Percentiles rank a stretch among this genome's conserved stretches.
Conservation (phyloP, 2,888 invertebrate species). For the Cyclophora punctaria region DNA sequence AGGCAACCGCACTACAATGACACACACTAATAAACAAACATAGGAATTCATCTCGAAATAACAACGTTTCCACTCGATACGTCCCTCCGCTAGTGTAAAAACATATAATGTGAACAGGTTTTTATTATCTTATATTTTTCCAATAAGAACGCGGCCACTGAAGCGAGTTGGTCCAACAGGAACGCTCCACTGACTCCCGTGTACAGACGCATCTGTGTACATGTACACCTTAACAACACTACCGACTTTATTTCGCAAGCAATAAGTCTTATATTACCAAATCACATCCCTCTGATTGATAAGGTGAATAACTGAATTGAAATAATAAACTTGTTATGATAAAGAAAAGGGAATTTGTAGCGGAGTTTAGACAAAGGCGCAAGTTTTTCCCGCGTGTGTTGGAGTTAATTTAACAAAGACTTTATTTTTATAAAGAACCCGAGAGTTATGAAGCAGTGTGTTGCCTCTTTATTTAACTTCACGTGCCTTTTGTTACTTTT, state of each 20-base stretch:
- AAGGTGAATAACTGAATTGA: background rate
- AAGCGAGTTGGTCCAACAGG: slow-evolving; percentile 11
- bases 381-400: too few species aligned
- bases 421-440: too few species aligned
- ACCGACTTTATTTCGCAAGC: background rate
- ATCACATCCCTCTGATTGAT: background rate
- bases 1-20: too few species aligned
- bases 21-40: too few species aligned
- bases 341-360: background rate
- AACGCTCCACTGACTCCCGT: slow-evolving; percentile 11
- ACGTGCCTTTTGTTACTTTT: too few species aligned
- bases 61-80: too few species aligned
- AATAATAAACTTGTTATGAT: background rate
- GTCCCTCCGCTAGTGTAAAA: too few species aligned
- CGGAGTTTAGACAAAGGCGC: too few species aligned
- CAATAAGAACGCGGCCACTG: slow-evolving; percentile 14
- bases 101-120: slow-evolving; percentile 6
- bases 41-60: too few species aligned
- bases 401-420: too few species aligned
- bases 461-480: too few species aligned
- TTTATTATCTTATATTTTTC: slow-evolving; percentile 12
- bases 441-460: too few species aligned
- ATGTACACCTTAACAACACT: background rate
- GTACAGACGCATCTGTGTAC: slow-evolving; percentile 4
- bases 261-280: background rate